Percentiles rank a stretch among this genome's conserved stretches.
These are phyloP conservation scores for Pedetes capensis DNA, from an alignment of 2,113 vertebrate genomes.

Conservation along the genomic window DNA sequence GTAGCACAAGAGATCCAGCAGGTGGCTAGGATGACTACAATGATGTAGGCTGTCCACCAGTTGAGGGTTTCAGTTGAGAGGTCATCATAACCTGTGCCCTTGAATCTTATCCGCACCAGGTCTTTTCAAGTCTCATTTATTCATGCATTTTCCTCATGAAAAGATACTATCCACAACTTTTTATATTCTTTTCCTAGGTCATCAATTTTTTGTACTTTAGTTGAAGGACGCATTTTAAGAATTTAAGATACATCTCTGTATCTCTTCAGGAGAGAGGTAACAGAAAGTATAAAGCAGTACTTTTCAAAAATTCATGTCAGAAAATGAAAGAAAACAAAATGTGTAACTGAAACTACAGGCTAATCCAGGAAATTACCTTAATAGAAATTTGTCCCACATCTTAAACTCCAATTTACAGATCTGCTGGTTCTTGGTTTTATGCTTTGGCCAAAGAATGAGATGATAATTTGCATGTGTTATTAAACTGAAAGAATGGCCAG, in stretches of 20 bases:
- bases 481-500: slow-evolving; percentile 13
- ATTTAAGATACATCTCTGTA: not conserved
- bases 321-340: slow-evolving; percentile 29
- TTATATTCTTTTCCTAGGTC: not conserved
- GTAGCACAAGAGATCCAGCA: not conserved
- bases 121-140: not conserved
- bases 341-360: not conserved
- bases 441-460: not conserved
- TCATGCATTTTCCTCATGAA: not conserved
- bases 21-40: not conserved
- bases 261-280: not conserved
- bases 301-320: not conserved
- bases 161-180: not conserved
- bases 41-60: not conserved
- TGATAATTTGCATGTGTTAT: slow-evolving; percentile 50
- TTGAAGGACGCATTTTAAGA: not conserved
- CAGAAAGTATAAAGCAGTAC: not conserved
- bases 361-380: not conserved
- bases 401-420: slow-evolving; percentile 40
- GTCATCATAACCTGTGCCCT: not conserved
- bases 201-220: not conserved
- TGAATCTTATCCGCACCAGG: not conserved
- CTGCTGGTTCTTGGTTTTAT: slow-evolving; percentile 35
- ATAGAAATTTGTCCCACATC: not conserved
- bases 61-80: fast-evolving